Conservation (phyloP, 2,113 vertebrate genomes). For the Sturnira hondurensis region DNA sequence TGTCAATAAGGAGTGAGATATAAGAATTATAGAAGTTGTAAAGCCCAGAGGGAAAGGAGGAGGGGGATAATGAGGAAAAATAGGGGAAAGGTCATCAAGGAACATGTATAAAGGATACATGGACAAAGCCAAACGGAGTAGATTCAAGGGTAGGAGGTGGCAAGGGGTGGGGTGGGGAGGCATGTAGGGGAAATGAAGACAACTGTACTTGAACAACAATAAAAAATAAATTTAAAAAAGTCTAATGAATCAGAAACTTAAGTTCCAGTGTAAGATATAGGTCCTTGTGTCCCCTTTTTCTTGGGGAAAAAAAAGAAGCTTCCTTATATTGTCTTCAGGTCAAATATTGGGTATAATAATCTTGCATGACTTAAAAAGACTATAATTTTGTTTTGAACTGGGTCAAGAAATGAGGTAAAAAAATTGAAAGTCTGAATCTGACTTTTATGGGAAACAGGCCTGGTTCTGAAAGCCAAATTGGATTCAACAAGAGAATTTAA, state of each 20-base stretch:
- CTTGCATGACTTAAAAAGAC: not conserved
- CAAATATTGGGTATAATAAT: not conserved
- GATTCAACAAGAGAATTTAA: not conserved
- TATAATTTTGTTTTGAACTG: constrained; percentile 2
- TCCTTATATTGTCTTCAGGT: constrained; percentile 17
- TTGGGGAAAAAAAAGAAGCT: not conserved
- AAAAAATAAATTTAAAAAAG: not conserved
- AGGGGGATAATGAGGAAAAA: too few species aligned
- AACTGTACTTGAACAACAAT: too few species aligned
- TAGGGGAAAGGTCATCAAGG: too few species aligned
- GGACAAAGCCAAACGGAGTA: too few species aligned
- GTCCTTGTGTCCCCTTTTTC: not conserved
- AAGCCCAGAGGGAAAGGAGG: not conserved
- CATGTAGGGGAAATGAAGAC: too few species aligned
- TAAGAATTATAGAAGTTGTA: not conserved
- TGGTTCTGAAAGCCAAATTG: not conserved
- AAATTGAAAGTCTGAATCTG: constrained; percentile 6
- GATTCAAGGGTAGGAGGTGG: too few species aligned
- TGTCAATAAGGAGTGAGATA: not conserved
- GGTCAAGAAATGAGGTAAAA: not conserved
- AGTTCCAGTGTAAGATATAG: not conserved
- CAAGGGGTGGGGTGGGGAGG: too few species aligned
- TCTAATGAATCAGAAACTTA: not conserved
- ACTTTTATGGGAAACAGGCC: not conserved
- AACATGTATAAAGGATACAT: too few species aligned